Evolutionary conservation across 2,797 vertebrate genomes (phyloP).

Genomic region (Dromococcyx pavoninus): DNA sequence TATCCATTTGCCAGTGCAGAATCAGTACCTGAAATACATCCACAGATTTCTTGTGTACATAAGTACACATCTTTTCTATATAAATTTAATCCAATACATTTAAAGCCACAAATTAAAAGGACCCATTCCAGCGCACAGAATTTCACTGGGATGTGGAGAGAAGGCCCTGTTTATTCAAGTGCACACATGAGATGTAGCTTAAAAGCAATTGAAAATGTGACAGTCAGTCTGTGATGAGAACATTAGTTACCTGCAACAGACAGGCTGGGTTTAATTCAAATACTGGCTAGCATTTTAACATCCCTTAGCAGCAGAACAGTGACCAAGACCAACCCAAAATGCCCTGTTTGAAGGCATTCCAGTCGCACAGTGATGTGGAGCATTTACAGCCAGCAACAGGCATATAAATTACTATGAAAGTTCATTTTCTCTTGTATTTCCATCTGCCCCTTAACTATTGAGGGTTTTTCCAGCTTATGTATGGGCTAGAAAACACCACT

Average conservation of each 20-base stretch:
- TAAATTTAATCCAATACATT: neutral
- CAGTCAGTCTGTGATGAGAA: neutral
- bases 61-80: neutral
- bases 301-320: neutral
- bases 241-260: neutral
- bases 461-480: neutral
- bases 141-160: neutral
- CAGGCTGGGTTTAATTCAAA: neutral
- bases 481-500: neutral
- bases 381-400: neutral
- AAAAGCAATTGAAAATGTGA: neutral
- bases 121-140: neutral
- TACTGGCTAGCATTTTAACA: neutral
- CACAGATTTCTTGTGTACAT: neutral
- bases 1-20: neutral
- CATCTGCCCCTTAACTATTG: neutral
- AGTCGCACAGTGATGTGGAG: neutral
- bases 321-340: neutral
- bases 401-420: rapidly evolving
- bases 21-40: neutral
- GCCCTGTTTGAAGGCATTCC: neutral
- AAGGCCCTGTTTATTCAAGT: neutral
- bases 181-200: neutral
- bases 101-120: neutral
- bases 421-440: neutral